Evolutionary conservation across 2,888 invertebrate genomes (phyloP).

Genomic region (Acanthosoma haemorrhoidale): DNA sequence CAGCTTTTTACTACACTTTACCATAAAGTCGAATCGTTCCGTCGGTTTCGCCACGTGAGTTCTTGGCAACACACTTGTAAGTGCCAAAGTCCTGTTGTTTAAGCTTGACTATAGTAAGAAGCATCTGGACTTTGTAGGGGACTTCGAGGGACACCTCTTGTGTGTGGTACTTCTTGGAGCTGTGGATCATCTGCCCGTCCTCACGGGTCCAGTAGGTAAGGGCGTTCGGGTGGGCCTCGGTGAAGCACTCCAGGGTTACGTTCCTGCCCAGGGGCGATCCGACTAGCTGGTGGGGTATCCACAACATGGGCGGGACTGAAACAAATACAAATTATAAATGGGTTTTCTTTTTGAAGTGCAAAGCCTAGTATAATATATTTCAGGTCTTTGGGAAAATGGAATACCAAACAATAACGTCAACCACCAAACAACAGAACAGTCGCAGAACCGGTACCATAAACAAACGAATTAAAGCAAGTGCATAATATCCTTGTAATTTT

Average conservation of each 20-base stretch:
- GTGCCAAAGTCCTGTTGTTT: conserved; percentile 72
- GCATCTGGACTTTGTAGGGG: conserved; percentile 82
- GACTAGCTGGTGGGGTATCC: conserved; percentile 85
- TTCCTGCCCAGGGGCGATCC: conserved; percentile 77
- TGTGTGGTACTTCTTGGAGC: conserved; percentile 68
- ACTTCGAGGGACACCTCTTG: conserved; percentile 40
- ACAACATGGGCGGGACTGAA: conserved; percentile 84
- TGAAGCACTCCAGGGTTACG: conserved; percentile 80
- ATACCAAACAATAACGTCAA: too few relatives aligned
- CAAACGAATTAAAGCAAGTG: too few relatives aligned
- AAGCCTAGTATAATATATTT: too few relatives aligned
- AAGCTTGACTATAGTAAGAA: conserved; percentile 71
- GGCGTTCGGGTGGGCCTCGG: conserved; percentile 86
- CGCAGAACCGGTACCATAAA: too few relatives aligned
- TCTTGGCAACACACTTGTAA: conserved; percentile 84
- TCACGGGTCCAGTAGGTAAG: conserved; percentile 86
- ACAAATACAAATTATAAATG: not conserved
- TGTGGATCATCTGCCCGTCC: conserved; percentile 84
- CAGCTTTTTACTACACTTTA: conserved; percentile 48
- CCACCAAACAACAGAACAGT: too few relatives aligned
- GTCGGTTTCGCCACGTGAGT: conserved; percentile 85
- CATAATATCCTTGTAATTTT: too few relatives aligned
- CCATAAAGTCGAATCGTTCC: conserved; percentile 83
- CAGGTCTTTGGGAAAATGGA: too few relatives aligned
- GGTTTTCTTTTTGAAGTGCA: too few relatives aligned